Base-by-base conservation (phyloP, 2,888 invertebrate genomes). In the Muscina levida region DNA sequence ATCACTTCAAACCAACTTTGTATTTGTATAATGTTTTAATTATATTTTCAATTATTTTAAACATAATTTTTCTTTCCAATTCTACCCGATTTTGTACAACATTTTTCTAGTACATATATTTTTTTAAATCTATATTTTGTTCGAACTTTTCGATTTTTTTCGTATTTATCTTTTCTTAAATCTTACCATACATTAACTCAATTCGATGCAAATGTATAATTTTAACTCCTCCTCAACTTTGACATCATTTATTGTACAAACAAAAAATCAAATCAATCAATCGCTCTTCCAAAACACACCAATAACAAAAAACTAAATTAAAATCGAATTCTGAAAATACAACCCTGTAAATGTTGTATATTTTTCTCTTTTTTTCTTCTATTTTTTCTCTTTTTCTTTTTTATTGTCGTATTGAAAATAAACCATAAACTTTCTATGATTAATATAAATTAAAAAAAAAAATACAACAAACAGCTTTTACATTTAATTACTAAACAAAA, bases 401-500 rank as follows among this genome's bases (percentile, higher is more conserved):
- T 72, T 79, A 72, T 71, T 66, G 57, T 65, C 66, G 65, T 80
- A 66, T 53, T 48, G 10, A 71, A 73, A 73, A 72, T 65, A 26
- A 67, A 76, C 37, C n/a, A 59, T 37, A 59, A 44, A 57, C 66
- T 37, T 26, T 42, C 37, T 73, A 46, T n/a, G n/a, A n/a, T 57
- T 75, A 72, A 79, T 77, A 66, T n/a, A 42, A 79, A 62, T 74
- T 2, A 59, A 59, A 31, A 37, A 31, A 19, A 39, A 22, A 56
- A 26, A 1, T 13, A 71, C 48, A 68, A 72, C 31, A 70, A 83
- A 87, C 87, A 88, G 88, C 87, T 85, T 85, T 87, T 87, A 86
- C 89, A 87, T 88, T 87, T 87, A 88, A 87, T 86, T 88, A 88
- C 83, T 88, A 87, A 83, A 79, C 42, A 56, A 66, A 59, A 15